Percentiles rank a stretch among this genome's conserved stretches.
phyloP scores from a whole-genome alignment of 2,113 vertebrate species.

The Nestor notabilis region DNA sequence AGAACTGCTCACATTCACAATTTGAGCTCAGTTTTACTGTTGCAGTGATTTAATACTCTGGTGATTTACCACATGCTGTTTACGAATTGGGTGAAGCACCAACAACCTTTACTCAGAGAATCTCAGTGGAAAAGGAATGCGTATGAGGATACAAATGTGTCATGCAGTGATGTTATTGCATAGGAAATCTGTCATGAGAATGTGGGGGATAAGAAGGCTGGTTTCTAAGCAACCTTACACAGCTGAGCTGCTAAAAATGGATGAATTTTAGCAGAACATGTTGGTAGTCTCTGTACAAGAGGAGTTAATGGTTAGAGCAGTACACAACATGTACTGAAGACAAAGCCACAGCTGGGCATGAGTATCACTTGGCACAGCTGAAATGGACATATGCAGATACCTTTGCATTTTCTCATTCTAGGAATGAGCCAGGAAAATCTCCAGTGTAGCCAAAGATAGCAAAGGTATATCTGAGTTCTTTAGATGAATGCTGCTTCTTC shows the following conservation, averaged over 20 bases:
- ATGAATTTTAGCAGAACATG: slow-evolving; percentile 37
- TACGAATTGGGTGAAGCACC: background rate
- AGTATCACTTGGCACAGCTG: background rate
- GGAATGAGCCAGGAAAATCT: background rate
- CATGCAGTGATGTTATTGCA: slow-evolving; percentile 51
- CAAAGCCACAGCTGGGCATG: background rate
- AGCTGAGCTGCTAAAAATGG: slow-evolving; percentile 51
- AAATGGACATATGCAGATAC: background rate
- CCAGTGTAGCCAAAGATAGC: background rate
- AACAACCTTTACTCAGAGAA: slow-evolving; percentile 37
- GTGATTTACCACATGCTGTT: slow-evolving; percentile 40
- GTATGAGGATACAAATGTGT: slow-evolving; percentile 49
- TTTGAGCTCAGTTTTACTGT: slow-evolving; percentile 13
- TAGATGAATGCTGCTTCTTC: background rate
- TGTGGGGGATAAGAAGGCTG: slow-evolving; percentile 15
- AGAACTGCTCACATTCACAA: background rate
- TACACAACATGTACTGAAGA: background rate
- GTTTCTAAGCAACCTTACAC: slow-evolving; percentile 69
- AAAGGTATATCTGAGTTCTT: background rate
- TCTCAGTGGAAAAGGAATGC: slow-evolving; percentile 35
- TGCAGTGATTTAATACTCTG: slow-evolving; percentile 25
- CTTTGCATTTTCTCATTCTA: background rate
- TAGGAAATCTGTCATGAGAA: slow-evolving; percentile 59
- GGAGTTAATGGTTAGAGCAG: background rate
- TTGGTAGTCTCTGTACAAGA: background rate